Conservation (phyloP, 2,797 vertebrate genomes). For the Enteromius fasciolatus region DNA sequence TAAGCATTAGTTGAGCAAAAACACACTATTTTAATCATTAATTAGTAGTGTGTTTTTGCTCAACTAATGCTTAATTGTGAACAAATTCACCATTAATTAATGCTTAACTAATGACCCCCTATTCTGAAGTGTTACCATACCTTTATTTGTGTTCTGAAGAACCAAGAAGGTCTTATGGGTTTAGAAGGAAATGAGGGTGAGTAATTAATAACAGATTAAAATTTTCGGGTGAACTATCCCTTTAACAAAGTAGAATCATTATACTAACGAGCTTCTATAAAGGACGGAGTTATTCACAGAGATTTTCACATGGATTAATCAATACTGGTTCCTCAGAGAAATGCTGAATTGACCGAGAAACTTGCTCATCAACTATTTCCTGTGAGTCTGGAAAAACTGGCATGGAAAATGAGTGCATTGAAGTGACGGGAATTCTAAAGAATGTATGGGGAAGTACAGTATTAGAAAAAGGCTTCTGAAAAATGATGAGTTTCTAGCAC, state of each 20-base stretch:
- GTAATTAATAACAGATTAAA: too few species aligned
- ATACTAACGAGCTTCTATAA: background rate
- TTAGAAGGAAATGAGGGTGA: too few species aligned
- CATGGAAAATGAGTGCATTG: background rate
- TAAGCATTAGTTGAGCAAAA: too few species aligned
- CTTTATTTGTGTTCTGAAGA: too few species aligned
- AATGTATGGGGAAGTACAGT: background rate
- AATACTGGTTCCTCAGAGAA: background rate
- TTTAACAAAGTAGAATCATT: background rate
- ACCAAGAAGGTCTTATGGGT: too few species aligned
- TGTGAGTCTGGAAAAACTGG: background rate
- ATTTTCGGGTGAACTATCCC: background rate
- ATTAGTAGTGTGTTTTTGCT: too few species aligned
- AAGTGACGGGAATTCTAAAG: background rate
- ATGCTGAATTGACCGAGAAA: background rate
- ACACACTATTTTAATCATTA: too few species aligned
- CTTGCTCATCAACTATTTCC: background rate
- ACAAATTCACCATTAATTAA: too few species aligned
- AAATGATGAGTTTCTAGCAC: background rate
- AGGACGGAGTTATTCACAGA: background rate
- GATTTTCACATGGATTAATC: background rate
- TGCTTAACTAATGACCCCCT: too few species aligned
- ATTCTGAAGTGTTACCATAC: too few species aligned
- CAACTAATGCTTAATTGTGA: too few species aligned
- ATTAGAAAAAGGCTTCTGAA: background rate